Conservation (phyloP, 2,113 vertebrate genomes). For the Pygathrix nemaeus region DNA sequence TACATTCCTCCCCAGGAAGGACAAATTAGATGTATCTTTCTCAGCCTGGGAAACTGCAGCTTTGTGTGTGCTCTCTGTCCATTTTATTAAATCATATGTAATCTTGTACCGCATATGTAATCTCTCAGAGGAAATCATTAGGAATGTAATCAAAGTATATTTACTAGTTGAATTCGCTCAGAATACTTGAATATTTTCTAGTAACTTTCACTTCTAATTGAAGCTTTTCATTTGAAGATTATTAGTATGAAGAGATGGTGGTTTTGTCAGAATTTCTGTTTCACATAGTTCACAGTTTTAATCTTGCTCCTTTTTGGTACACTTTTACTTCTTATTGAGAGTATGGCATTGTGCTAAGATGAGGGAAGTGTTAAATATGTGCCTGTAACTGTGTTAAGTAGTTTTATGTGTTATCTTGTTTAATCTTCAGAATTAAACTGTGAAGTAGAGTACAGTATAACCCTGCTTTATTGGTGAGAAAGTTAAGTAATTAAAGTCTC, state of each 20-base stretch:
- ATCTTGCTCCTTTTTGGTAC: constrained; percentile 13
- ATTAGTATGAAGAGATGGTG: constrained; percentile 35
- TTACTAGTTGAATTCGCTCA: constrained; percentile 38
- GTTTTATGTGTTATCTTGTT: constrained; percentile 2
- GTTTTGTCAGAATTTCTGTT: constrained; percentile 41
- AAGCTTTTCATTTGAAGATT: constrained; percentile 54
- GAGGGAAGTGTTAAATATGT: constrained; percentile 17
- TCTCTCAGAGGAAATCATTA: constrained; percentile 17
- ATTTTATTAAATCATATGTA: constrained; percentile 23
- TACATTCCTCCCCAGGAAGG: neutral
- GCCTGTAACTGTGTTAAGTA: neutral
- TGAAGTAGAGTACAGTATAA: neutral
- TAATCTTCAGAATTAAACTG: neutral
- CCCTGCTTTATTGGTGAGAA: constrained; percentile 24
- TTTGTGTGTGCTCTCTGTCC: neutral
- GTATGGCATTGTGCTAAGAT: neutral
- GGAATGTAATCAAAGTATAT: constrained; percentile 3
- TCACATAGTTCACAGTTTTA: constrained; percentile 25
- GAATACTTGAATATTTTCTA: constrained; percentile 36
- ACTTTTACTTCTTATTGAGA: neutral
- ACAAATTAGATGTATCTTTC: constrained; percentile 36
- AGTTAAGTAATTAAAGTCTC: constrained; percentile 15
- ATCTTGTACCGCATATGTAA: neutral
- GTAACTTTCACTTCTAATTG: constrained; percentile 33
- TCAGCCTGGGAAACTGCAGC: neutral